phyloP scores from a whole-genome alignment of 2,888 invertebrate species.

The Strigamia crassipes region DNA sequence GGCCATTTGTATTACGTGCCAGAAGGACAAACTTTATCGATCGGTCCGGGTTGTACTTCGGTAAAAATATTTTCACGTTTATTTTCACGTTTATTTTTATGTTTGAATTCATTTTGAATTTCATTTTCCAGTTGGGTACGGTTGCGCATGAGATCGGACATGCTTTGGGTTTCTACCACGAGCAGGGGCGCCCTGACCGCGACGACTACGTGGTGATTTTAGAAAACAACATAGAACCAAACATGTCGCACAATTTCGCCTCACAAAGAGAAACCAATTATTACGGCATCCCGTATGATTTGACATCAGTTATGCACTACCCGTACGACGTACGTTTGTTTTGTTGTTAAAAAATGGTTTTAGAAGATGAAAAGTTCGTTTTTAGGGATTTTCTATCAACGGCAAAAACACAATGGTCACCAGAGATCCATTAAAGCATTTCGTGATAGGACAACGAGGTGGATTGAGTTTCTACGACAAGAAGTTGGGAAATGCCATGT shows the following conservation, averaged over 20 bases:
- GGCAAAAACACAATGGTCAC: not conserved
- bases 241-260: not conserved
- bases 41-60: too few relatives aligned
- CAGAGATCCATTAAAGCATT: not conserved
- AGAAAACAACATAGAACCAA: not conserved
- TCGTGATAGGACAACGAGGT: not conserved
- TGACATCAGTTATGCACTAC: slow-evolving; percentile 59
- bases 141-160: slow-evolving; percentile 63
- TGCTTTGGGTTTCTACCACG: slow-evolving; percentile 62
- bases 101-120: too few relatives aligned
- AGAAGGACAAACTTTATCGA: too few relatives aligned
- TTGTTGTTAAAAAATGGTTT: too few relatives aligned
- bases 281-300: slow-evolving; percentile 56
- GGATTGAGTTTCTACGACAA: not conserved
- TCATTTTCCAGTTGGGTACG: slow-evolving; percentile 54
- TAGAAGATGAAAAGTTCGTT: too few relatives aligned
- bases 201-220: slow-evolving; percentile 58
- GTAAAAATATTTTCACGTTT: too few relatives aligned
- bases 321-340: slow-evolving; percentile 50
- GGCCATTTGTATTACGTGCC: too few relatives aligned
- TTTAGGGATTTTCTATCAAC: not conserved
- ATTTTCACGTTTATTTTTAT: too few relatives aligned
- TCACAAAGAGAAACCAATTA: slow-evolving; percentile 43
- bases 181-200: slow-evolving; percentile 62
- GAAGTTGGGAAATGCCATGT: not conserved